phyloP scores from a whole-genome alignment of 2,888 invertebrate genomes.

The Meandrusa payeni region DNA sequence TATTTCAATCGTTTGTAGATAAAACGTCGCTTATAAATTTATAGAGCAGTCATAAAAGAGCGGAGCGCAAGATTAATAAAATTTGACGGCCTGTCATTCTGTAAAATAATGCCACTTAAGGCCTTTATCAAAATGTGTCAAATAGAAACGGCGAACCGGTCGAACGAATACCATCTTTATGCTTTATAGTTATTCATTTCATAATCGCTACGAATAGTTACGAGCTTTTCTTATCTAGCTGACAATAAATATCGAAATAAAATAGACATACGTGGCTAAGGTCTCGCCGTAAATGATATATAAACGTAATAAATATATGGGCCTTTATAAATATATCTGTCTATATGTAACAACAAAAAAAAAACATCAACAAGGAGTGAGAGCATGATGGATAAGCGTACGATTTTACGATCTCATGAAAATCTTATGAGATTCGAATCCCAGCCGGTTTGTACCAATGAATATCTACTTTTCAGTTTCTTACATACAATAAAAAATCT shows the following conservation, averaged over 20 bases:
- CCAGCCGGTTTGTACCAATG: no score
- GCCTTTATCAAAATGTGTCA: conserved; percentile 39
- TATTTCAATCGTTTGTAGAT: conserved; percentile 66
- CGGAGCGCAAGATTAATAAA: conserved; percentile 57
- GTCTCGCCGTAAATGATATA: conserved; percentile 17
- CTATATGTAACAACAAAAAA: no score
- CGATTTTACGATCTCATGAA: no score
- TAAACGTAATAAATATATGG: conserved; percentile 4
- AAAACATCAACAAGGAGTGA: no score
- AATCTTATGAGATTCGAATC: no score
- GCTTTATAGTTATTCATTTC: conserved; percentile 24
- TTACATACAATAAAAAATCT: no score
- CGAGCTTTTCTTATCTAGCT: conserved; percentile 25
- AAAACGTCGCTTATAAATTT: conserved; percentile 66
- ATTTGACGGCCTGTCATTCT: conserved; percentile 65
- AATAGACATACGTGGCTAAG: conserved; percentile 33
- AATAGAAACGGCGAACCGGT: conserved; percentile 25
- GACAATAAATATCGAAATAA: conserved; percentile 30
- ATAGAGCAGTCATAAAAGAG: conserved; percentile 68
- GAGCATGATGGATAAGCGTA: no score
- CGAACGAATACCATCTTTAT: conserved; percentile 30
- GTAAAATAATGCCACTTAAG: conserved; percentile 46
- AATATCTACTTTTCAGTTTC: no score
- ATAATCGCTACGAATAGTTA: conserved; percentile 25
- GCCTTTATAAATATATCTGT: neutral